Conservation (phyloP, 2,888 invertebrate genomes). For the Colletes collaris region DNA sequence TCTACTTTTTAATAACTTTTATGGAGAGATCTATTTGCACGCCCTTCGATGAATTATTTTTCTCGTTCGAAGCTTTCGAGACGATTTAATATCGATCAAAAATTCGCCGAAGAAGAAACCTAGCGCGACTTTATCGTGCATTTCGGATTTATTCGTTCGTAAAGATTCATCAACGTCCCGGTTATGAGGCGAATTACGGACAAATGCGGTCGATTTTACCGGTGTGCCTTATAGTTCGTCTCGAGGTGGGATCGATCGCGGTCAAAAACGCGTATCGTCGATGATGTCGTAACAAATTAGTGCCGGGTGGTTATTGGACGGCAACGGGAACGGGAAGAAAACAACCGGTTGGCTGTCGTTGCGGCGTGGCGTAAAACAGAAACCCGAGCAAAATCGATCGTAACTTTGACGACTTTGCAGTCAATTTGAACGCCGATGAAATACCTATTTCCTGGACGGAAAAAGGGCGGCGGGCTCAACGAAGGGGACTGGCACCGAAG, state of each 20-base stretch:
- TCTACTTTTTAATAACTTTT: background rate
- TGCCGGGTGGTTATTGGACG: constrained; percentile 2
- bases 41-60: too few species aligned
- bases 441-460: constrained; percentile 68
- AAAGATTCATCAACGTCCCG: too few species aligned
- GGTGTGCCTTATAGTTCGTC: background rate
- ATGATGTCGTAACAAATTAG: constrained; percentile 44
- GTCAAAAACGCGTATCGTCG: constrained; percentile 1
- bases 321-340: constrained; percentile 21
- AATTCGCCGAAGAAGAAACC: too few species aligned
- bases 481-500: constrained; percentile 38
- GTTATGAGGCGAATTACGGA: too few species aligned
- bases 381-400: constrained; percentile 61
- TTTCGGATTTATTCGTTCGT: too few species aligned
- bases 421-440: constrained; percentile 72
- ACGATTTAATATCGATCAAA: too few species aligned
- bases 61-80: too few species aligned
- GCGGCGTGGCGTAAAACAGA: constrained; percentile 55
- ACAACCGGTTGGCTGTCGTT: constrained; percentile 35
- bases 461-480: constrained; percentile 49
- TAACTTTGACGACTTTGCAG: constrained; percentile 69
- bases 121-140: too few species aligned
- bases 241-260: background rate
- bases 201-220: background rate
- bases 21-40: too few species aligned